Evolutionary conservation across 2,797 vertebrate species (phyloP), one percentile per base, ranked within the genome.

Genomic region (Naso thynnoides): DNA sequence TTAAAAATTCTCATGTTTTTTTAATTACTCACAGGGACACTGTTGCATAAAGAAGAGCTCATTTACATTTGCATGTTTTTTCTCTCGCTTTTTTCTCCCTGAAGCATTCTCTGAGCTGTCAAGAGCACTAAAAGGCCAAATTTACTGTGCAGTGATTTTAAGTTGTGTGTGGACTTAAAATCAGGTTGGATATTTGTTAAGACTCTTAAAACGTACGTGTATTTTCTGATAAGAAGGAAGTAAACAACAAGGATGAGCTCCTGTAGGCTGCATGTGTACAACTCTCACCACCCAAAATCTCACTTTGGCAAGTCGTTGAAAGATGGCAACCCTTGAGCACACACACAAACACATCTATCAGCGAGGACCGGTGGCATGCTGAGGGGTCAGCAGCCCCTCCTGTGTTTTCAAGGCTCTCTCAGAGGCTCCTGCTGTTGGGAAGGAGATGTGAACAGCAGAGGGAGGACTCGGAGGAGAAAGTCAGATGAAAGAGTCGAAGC

Each of bases 401-500:
- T 33, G 42, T 62, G 68, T 76, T 70, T 79, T 73, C 44, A 55
- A 72, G 65, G 65, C 72, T 73, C 58, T 39, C 58, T 80, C 39
- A 60, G 68, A 68, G 31, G 58, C 56, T 53, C 56, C 74, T 1
- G 44, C 76, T 74, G 55, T 53, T 75, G 29, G 63, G 69, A 74
- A 49, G 50, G 49, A 86, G 84, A 86, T 83, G 86, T 58, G 76
- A 81, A 61, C 77, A 78, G 77, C 36, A 39, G 65, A 64, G 59
- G 76, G 48, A 79, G 60, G 72, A 73, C 65, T 87, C 47, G 18
- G 76, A 72, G 58, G 55, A 82, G 71, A 75, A 64, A 78, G 76
- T 65, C 59, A 69, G 77, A 88, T 84, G 80, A 90, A 91, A 91
- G 80, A 75, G 39, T 19, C 8, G 33, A 53, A 81, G 78, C 76